Conservation (phyloP, 2,113 vertebrate genomes). For the Ptilorrhoa leucosticta region DNA sequence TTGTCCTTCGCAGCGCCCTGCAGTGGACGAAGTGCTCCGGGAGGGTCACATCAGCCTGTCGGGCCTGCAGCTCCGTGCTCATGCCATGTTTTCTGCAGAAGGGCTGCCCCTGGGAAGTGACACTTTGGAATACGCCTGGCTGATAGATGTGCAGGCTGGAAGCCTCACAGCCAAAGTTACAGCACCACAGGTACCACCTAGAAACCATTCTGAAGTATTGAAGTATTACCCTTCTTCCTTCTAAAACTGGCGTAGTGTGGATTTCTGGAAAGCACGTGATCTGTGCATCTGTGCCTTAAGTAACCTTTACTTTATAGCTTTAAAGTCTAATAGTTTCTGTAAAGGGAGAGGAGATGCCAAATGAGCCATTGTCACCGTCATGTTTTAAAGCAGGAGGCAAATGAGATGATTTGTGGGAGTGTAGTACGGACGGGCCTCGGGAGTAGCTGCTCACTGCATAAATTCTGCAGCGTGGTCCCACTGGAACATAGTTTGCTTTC, state of each 20-base stretch:
- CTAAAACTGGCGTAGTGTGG: rapidly evolving
- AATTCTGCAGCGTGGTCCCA: neutral
- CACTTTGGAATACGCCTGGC: conserved; percentile 94
- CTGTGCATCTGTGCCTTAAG: neutral
- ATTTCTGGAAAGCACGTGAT: rapidly evolving
- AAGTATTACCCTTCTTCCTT: neutral
- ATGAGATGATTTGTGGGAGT: neutral
- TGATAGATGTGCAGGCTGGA: conserved; percentile 95
- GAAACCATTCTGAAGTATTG: neutral
- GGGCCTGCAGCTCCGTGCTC: conserved; percentile 92
- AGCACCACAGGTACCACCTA: conserved; percentile 84
- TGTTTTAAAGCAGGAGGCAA: neutral
- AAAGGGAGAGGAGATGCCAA: neutral
- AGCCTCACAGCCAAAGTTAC: conserved; percentile 90
- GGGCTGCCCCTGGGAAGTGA: conserved; percentile 88
- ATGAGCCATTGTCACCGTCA: neutral
- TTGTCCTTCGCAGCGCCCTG: conserved; percentile 78
- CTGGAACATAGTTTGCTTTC: neutral
- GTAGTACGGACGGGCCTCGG: neutral
- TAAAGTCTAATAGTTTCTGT: neutral
- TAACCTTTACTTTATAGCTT: neutral
- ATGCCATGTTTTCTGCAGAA: conserved; percentile 96
- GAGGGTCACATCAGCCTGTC: conserved; percentile 94
- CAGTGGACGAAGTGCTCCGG: conserved; percentile 86
- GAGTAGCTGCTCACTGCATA: neutral